Percentiles rank a stretch among this genome's conserved stretches.
These are phyloP conservation scores for Nilaparvata lugens DNA, from an alignment of 1,140 invertebrate genomes.

Conservation along the genomic window DNA sequence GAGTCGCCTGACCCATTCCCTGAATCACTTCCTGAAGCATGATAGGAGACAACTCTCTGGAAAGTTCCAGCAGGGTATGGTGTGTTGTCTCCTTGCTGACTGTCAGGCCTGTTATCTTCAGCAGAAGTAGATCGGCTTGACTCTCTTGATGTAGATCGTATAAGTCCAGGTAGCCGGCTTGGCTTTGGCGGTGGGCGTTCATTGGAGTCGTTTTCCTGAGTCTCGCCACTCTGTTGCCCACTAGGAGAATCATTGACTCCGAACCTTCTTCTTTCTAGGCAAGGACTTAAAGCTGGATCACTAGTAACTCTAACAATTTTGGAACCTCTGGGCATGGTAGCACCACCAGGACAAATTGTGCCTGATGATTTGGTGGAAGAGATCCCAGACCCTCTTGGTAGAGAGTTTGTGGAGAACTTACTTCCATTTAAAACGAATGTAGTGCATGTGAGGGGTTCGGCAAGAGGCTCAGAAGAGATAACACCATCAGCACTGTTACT, in stretches of 20 bases:
- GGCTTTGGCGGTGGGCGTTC: constrained; percentile 32
- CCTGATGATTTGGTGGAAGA: constrained; percentile 31
- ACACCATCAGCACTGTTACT: constrained; percentile 52
- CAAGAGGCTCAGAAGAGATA: constrained; percentile 29
- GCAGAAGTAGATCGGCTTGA: constrained; percentile 6
- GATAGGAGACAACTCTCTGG: constrained; percentile 45
- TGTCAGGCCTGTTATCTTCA: constrained; percentile 16
- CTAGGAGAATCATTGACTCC: not conserved
- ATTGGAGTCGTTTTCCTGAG: constrained; percentile 14
- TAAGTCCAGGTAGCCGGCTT: constrained; percentile 45
- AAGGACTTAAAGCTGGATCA: constrained; percentile 44
- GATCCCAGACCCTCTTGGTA: constrained; percentile 37
- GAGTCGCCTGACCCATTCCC: constrained; percentile 78
- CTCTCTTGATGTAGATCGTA: constrained; percentile 14
- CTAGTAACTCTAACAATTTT: constrained; percentile 42
- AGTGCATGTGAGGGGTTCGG: not conserved
- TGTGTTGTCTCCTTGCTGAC: constrained; percentile 1
- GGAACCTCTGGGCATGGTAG: constrained; percentile 27
- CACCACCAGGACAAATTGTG: constrained; percentile 26
- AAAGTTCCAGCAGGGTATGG: constrained; percentile 20
- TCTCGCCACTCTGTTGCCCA: constrained; percentile 26
- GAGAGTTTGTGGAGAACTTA: constrained; percentile 47
- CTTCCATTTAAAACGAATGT: constrained; percentile 15
- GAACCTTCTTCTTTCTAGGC: constrained; percentile 33
- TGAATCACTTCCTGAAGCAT: constrained; percentile 75